Percentiles rank a stretch among this genome's conserved stretches.
These are phyloP conservation scores for Furnarius figulus DNA, from an alignment of 2,113 vertebrate genomes.

Conservation along the genomic window DNA sequence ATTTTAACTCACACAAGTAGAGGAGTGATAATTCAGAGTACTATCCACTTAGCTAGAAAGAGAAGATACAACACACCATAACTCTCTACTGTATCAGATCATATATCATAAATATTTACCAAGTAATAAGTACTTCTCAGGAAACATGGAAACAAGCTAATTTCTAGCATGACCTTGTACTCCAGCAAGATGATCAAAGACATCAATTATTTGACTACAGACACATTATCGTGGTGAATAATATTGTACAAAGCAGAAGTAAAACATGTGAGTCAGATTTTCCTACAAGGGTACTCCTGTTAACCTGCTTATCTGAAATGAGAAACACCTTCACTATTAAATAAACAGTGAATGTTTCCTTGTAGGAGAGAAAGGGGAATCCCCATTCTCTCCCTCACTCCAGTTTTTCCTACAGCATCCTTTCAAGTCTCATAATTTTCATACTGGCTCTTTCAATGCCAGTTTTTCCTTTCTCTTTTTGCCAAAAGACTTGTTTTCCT, in stretches of 20 bases:
- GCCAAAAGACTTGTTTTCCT: slow-evolving; percentile 20
- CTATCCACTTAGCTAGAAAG: background rate
- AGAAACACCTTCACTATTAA: background rate
- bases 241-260: background rate
- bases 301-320: background rate
- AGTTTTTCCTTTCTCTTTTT: slow-evolving; percentile 10
- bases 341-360: background rate
- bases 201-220: background rate
- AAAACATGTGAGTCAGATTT: background rate
- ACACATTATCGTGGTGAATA: background rate
- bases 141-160: background rate
- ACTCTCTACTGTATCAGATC: background rate
- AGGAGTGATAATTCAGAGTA: background rate
- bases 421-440: slow-evolving; percentile 5
- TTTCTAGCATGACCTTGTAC: background rate
- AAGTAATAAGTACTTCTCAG: background rate
- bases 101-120: background rate
- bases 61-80: background rate
- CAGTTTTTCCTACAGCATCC: background rate
- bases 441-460: background rate
- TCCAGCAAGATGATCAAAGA: background rate
- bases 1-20: background rate
- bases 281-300: background rate
- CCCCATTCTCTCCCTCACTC: background rate
- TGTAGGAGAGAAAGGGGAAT: background rate